Evolutionary conservation across 2,888 invertebrate genomes (phyloP).

Genomic region (Caenorhabditis panamensis): DNA sequence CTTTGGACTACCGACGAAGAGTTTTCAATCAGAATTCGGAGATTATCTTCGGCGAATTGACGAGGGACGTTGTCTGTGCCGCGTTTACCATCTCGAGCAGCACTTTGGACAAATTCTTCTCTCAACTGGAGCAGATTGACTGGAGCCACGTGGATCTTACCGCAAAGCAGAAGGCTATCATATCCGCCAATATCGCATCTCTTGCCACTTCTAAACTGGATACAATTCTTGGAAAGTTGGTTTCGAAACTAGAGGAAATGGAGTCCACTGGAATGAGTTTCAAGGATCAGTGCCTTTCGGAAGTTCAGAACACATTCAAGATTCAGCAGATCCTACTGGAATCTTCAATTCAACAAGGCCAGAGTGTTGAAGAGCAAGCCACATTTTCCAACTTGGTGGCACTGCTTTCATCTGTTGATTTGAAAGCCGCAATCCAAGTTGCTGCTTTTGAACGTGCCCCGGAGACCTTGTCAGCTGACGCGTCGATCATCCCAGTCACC

Average conservation of each 20-base stretch:
- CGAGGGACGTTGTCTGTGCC: constrained; percentile 36
- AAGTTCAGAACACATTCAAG: constrained; percentile 42
- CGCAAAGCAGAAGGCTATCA: constrained; percentile 22
- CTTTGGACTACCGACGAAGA: constrained; percentile 44
- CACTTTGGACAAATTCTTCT: constrained; percentile 29
- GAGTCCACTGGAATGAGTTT: background rate
- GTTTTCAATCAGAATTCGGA: constrained; percentile 56
- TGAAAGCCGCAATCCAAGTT: constrained; percentile 28
- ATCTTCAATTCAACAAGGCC: background rate
- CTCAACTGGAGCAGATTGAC: constrained; percentile 27
- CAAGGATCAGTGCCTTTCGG: background rate
- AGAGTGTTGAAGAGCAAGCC: constrained; percentile 15
- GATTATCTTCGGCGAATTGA: constrained; percentile 37
- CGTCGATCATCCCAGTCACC: constrained; percentile 31
- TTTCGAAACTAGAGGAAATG: constrained; percentile 15
- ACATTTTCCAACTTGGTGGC: constrained; percentile 29
- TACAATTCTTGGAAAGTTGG: constrained; percentile 14
- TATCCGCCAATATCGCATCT: constrained; percentile 18
- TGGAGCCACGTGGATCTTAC: constrained; percentile 42
- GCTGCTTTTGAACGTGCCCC: constrained; percentile 36
- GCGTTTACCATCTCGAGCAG: constrained; percentile 32
- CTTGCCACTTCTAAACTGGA: constrained; percentile 17
- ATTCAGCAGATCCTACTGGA: constrained; percentile 32
- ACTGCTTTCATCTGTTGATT: constrained; percentile 26
- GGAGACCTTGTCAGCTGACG: constrained; percentile 8